These are phyloP conservation scores for Pheosia gnoma DNA, from an alignment of 2,888 invertebrate species.

Conservation along the genomic window DNA sequence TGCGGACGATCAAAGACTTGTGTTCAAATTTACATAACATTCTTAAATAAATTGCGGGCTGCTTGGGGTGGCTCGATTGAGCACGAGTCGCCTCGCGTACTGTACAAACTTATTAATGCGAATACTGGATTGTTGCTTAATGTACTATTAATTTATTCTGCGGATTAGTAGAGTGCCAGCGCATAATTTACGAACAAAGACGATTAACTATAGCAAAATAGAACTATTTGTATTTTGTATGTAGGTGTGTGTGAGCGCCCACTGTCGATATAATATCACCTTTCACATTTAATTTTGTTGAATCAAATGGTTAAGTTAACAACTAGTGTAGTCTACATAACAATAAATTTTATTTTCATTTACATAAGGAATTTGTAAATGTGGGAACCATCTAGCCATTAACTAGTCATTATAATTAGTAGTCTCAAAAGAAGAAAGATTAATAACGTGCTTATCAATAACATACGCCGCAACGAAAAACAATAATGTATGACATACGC, in stretches of 20 bases:
- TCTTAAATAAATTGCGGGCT: conserved; percentile 82
- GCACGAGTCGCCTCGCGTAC: conserved; percentile 52
- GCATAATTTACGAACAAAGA: conserved; percentile 54
- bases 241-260: not conserved
- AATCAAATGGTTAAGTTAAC: no score
- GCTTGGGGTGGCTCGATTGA: conserved; percentile 61
- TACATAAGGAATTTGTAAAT: no score
- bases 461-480: no score
- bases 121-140: conserved; percentile 68
- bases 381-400: no score
- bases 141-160: conserved; percentile 77
- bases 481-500: no score
- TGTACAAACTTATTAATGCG: conserved; percentile 79
- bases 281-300: not conserved
- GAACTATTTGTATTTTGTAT: not conserved
- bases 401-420: no score
- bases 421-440: no score
- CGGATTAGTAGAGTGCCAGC: conserved; percentile 65
- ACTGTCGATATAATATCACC: not conserved
- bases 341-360: no score
- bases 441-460: no score
- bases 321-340: no score
- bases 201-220: conserved; percentile 5
- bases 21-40: conserved; percentile 84
- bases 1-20: conserved; percentile 84